These are phyloP conservation scores for Sylvia atricapilla DNA, from an alignment of 2,113 vertebrate species.

Conservation along the genomic window DNA sequence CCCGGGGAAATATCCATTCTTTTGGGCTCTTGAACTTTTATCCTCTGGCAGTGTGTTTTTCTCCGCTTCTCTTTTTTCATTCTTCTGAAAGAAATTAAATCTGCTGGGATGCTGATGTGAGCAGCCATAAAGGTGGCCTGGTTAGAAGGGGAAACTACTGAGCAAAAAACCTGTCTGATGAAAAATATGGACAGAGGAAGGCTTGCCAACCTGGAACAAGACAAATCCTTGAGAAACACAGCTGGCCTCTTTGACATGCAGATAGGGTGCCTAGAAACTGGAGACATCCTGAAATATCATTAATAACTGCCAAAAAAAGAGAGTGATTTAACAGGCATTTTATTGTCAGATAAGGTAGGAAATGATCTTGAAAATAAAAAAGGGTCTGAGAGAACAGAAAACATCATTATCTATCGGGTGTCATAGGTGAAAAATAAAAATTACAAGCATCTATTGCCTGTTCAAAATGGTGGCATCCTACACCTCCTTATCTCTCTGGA, in stretches of 20 bases:
- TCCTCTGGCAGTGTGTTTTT: neutral
- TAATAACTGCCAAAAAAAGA: neutral
- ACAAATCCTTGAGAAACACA: neutral
- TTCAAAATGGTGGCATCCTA: neutral
- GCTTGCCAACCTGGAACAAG: neutral
- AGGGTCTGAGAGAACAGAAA: neutral
- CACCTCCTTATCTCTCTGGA: neutral
- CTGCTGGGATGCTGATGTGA: neutral
- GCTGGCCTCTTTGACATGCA: neutral
- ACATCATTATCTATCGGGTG: fast-evolving
- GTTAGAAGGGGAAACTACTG: neutral
- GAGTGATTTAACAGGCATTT: neutral
- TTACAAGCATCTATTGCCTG: neutral
- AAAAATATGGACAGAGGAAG: neutral
- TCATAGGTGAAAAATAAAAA: neutral
- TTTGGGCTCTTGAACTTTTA: neutral
- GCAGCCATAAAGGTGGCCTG: neutral
- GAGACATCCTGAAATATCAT: neutral
- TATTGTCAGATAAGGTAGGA: neutral
- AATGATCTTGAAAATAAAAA: neutral
- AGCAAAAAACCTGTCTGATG: neutral
- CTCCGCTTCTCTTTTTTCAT: neutral
- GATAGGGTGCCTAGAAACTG: neutral
- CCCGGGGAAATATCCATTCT: neutral
- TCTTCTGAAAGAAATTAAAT: neutral